Evolutionary conservation across 1,140 invertebrate genomes (phyloP), one percentile per base, ranked within the genome.

Genomic region (Frieseomelitta varia): DNA sequence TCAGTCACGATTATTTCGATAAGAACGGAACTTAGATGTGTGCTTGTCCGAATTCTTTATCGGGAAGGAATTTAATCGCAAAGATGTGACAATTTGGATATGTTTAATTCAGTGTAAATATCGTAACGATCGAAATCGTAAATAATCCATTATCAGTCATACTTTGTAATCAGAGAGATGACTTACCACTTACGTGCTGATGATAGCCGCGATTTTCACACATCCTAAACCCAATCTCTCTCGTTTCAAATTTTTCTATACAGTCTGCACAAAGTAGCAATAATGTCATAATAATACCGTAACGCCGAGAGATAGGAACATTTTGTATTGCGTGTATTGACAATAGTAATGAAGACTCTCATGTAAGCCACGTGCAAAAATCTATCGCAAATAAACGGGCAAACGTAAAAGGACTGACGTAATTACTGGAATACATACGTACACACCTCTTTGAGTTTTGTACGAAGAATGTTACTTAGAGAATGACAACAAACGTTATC

Each of bases 51-150:
- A 51, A 55, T 17, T 55, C 6, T 71, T 79, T 71, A 79, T 79
- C 67, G 15, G 24, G 10, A 0, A 71, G 34, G 78, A 71, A 79
- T 79, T 69, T 79, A 79, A 79, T 79, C 67, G 53, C 24, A 17
- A 39, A 30, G 39, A 24, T 15, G 55, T 34, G n/a, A n/a, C 53
- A 58, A 79, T 55, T 47, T 39, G 21, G 56, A 47, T 30, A 47
- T 30, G n/a, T 21, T n/a, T 10, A 17, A 58, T 53, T 63, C 30
- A 30, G 19, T 34, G 14, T 53, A 47, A 47, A 47, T 47, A 17
- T 77, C 17, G 17, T 27, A 39, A 12, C 4, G 61, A 63, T 78
- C 61, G 4, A 53, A 78, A 53, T 53, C 21, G 24, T 27, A 34
- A 19, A 63, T 14, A 39, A n/a, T 56, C 47, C 21, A 30, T 79